Evolutionary conservation across 2,113 vertebrate species (phyloP).

Genomic region (Osmerus eperlanus): DNA sequence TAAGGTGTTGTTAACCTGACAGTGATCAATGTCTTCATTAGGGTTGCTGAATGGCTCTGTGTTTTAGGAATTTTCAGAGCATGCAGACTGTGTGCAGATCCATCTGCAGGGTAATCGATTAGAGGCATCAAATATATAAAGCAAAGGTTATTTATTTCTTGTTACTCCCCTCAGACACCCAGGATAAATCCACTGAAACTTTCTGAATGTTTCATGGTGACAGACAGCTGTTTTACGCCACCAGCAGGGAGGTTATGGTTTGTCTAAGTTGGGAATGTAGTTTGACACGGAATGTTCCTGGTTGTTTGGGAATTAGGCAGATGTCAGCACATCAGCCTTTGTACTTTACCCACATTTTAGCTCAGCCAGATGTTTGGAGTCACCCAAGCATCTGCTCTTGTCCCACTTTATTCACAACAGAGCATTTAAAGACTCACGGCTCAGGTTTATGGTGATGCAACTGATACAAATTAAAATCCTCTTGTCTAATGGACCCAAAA

Average conservation of each 20-base stretch:
- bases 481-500: no score
- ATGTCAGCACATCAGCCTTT: conserved; percentile 4
- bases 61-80: conserved; percentile 44
- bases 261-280: not conserved
- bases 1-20: conserved; percentile 54
- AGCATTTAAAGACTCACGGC: not conserved
- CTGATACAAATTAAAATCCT: not conserved
- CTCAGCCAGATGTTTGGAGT: conserved; percentile 12
- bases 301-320: not conserved
- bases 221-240: conserved; percentile 7
- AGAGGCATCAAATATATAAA: conserved; percentile 34
- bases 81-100: conserved; percentile 34
- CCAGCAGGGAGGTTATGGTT: not conserved
- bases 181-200: conserved; percentile 22
- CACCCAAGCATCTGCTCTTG: conserved; percentile 14
- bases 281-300: not conserved
- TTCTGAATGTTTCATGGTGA: conserved; percentile 10
- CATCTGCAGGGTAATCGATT: conserved; percentile 40
- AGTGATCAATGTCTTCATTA: conserved; percentile 61
- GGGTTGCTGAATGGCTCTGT: conserved; percentile 43
- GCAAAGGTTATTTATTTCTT: conserved; percentile 21
- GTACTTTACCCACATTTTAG: not conserved
- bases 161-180: conserved; percentile 23
- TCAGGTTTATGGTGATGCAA: not conserved
- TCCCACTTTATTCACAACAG: not conserved